Conservation (phyloP, 1,140 invertebrate species). For the Drosophila nebulosa region DNA sequence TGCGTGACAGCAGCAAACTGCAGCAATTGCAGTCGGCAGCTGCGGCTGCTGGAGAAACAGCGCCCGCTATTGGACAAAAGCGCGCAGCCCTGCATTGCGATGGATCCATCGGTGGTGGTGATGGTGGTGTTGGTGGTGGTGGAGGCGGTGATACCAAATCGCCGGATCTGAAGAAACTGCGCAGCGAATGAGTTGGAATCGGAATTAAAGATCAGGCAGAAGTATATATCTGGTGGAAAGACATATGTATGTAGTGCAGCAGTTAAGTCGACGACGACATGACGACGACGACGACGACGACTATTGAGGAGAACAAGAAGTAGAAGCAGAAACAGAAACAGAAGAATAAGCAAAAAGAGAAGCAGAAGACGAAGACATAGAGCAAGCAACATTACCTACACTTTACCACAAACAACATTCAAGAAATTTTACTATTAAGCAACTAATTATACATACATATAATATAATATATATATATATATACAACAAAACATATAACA, state of each 20-base stretch:
- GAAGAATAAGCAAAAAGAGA: constrained; percentile 5
- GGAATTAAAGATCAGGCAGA: background rate
- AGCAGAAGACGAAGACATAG: constrained; percentile 34
- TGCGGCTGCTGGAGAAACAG: constrained; percentile 22
- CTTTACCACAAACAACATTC: constrained; percentile 78
- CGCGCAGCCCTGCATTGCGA: constrained; percentile 58
- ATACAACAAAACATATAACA: constrained; percentile 32
- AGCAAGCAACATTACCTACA: constrained; percentile 74
- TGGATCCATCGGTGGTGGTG: constrained; percentile 27
- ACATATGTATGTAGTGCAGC: constrained; percentile 78
- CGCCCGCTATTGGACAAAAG: constrained; percentile 57
- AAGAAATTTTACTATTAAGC: constrained; percentile 78
- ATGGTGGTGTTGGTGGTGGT: constrained; percentile 3
- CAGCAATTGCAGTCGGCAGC: constrained; percentile 36
- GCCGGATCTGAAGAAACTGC: constrained; percentile 78
- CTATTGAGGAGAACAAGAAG: background rate
- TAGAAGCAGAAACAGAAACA: background rate
- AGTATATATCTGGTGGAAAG: constrained; percentile 71
- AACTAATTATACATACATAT: constrained; percentile 77
- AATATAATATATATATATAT: constrained; percentile 77
- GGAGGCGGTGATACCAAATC: constrained; percentile 41
- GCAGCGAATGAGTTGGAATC: constrained; percentile 67
- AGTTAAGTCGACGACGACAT: constrained; percentile 2
- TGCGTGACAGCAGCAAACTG: constrained; percentile 46
- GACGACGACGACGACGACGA: too few species aligned